Evolutionary conservation across 2,888 invertebrate species (phyloP), one percentile per base, ranked within the genome.

Genomic region (Lottia gigantea): DNA sequence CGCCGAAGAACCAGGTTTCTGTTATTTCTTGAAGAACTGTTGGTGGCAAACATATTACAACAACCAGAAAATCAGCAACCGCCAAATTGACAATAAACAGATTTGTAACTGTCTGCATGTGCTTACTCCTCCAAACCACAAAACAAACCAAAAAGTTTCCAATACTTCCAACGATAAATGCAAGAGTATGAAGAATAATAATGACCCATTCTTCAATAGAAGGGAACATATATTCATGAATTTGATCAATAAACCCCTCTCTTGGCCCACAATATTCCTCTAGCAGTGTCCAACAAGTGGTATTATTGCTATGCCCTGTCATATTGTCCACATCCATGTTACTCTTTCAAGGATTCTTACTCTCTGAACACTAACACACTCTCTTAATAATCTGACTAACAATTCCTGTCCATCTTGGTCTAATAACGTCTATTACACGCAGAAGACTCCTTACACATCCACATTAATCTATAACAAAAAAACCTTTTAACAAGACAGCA

Each of bases 11-110:
- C 95, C 97, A 97, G 0, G 96, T 96, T 87, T 95, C 94, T 0
- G 96, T 96, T 55, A 96, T 94, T 86, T 97, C 96, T 93, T 95
- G 96, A 19, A 95, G 89, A 55, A 95, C 94, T 0, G 95, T 94
- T 0, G 95, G 94, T 0, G 96, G 96, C 78, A 96, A 90, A 87
- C 96, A 96, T 78, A 96, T 92, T 67, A 96, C 88, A 55, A 97
- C 93, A 74, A 96, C 96, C 90, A 96, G 91, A 84, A 96, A 94
- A 87, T 97, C 96, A 46, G 92, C 89, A 65, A 93, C 91, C 0
- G 96, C 96, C 80, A 96, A 89, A 87, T 97, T 96, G 72, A 95
- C 95, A 85, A 97, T 95, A 88, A 96, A 96, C 87, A 95, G 94
- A 89, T 97, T 97, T 71, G 96, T 96, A 49, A 96, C 95, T 0